phyloP scores from a whole-genome alignment of 2,888 invertebrate genomes.

The Sinelater perroti region DNA sequence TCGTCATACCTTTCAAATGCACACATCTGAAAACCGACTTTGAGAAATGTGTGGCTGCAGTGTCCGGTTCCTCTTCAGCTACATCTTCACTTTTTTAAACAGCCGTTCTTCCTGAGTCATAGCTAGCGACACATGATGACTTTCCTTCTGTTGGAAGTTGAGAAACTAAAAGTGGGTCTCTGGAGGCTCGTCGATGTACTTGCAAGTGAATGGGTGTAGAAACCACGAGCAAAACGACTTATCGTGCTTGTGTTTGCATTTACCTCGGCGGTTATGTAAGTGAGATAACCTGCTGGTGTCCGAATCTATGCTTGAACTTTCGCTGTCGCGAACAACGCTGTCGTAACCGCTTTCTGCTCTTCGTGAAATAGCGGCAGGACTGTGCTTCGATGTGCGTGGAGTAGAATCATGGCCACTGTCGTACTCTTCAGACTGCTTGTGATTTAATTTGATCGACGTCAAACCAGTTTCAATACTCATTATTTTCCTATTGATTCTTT shows the following conservation, averaged over 20 bases:
- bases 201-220: slow-evolving; percentile 79
- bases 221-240: slow-evolving; percentile 80
- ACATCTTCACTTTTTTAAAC: slow-evolving; percentile 28
- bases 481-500: slow-evolving; percentile 70
- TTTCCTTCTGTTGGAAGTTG: background rate
- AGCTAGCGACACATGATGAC: slow-evolving; percentile 3
- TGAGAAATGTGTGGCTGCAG: slow-evolving; percentile 18
- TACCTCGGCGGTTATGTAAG: slow-evolving; percentile 59
- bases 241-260: slow-evolving; percentile 73
- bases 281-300: slow-evolving; percentile 65
- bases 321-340: slow-evolving; percentile 87
- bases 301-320: slow-evolving; percentile 87
- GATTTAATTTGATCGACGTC: slow-evolving; percentile 66
- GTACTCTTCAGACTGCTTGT: slow-evolving; percentile 73
- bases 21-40: slow-evolving; percentile 17
- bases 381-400: slow-evolving; percentile 82
- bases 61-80: slow-evolving; percentile 4
- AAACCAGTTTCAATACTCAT: slow-evolving; percentile 71
- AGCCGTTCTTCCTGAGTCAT: slow-evolving; percentile 45
- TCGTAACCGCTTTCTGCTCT: slow-evolving; percentile 92
- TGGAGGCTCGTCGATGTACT: slow-evolving; percentile 71
- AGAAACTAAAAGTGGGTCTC: slow-evolving; percentile 59
- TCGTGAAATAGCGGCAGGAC: slow-evolving; percentile 79
- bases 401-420: slow-evolving; percentile 88
- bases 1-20: slow-evolving; percentile 23